Conservation (phyloP, 2,888 invertebrate species). For the Zeuzera pyrina region DNA sequence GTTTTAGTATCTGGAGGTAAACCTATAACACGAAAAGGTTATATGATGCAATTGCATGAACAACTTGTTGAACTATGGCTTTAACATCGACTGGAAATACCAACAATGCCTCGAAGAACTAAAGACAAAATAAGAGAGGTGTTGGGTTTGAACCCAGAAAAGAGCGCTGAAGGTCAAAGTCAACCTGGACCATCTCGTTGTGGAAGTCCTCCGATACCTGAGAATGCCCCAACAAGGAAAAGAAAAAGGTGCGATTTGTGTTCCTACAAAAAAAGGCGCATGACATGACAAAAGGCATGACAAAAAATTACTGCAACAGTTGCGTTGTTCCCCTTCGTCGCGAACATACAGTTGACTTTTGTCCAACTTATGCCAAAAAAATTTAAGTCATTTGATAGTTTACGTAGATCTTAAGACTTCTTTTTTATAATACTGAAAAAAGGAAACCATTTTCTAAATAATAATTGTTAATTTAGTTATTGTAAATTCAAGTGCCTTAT, state of each 20-base stretch:
- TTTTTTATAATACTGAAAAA: neutral
- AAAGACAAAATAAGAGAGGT: slow-evolving; percentile 7
- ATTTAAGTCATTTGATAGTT: slow-evolving; percentile 1
- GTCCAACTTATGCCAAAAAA: slow-evolving; percentile 10
- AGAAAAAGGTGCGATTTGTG: slow-evolving; percentile 11
- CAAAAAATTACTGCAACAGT: slow-evolving; percentile 5
- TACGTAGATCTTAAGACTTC: neutral
- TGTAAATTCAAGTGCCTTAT: slow-evolving; percentile 10
- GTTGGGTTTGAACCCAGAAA: neutral
- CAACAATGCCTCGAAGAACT: slow-evolving; percentile 8
- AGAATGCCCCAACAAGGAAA: slow-evolving; percentile 10
- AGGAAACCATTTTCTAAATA: neutral
- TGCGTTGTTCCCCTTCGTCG: slow-evolving; percentile 9
- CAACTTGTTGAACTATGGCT: slow-evolving; percentile 8
- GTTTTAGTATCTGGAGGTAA: slow-evolving; percentile 3
- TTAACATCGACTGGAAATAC: slow-evolving; percentile 8
- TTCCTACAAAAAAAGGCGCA: slow-evolving; percentile 12
- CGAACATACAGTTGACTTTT: slow-evolving; percentile 10
- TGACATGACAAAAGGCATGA: slow-evolving; percentile 11
- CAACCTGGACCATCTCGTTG: neutral
- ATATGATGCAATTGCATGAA: slow-evolving; percentile 8
- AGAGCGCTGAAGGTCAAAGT: neutral
- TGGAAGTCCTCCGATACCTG: neutral
- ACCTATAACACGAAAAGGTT: slow-evolving; percentile 6
- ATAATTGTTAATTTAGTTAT: slow-evolving; percentile 8